These are phyloP conservation scores for Enteromius trimaculatus DNA, from an alignment of 2,797 vertebrate genomes.

Conservation along the genomic window DNA sequence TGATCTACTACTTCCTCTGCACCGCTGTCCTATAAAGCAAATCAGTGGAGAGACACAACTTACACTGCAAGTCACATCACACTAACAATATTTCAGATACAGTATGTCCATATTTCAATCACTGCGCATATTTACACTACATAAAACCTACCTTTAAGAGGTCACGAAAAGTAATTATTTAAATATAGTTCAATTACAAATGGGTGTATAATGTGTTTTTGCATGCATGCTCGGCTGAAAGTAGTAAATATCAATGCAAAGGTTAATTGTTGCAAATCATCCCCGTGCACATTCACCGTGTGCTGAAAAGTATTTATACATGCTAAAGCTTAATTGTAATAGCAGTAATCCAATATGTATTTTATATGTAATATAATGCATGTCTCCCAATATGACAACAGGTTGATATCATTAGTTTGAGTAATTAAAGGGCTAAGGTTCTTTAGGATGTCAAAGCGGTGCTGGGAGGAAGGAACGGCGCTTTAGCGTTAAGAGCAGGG, in stretches of 20 bases:
- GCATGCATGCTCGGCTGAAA: background rate
- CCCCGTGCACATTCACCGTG: background rate
- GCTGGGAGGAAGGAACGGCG: constrained; percentile 29
- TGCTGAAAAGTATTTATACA: constrained; percentile 11
- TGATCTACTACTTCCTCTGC: background rate
- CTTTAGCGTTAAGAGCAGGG: constrained; percentile 33
- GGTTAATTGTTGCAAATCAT: background rate
- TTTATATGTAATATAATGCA: constrained; percentile 36
- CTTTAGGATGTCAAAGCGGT: constrained; percentile 36
- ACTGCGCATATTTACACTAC: background rate
- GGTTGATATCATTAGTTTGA: constrained; percentile 40
- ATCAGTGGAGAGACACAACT: background rate
- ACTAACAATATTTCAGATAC: background rate
- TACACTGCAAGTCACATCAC: background rate
- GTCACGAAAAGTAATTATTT: background rate
- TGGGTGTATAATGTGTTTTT: background rate
- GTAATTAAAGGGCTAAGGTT: constrained; percentile 35
- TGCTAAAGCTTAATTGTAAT: constrained; percentile 24
- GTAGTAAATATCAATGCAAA: background rate
- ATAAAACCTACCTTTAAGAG: background rate
- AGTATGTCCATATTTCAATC: background rate
- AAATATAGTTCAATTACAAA: background rate
- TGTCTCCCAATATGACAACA: constrained; percentile 44
- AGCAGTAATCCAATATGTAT: constrained; percentile 29
- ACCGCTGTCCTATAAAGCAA: background rate